These are phyloP conservation scores for Acromyrmex heyeri DNA, from an alignment of 1,140 invertebrate genomes.

Conservation along the genomic window DNA sequence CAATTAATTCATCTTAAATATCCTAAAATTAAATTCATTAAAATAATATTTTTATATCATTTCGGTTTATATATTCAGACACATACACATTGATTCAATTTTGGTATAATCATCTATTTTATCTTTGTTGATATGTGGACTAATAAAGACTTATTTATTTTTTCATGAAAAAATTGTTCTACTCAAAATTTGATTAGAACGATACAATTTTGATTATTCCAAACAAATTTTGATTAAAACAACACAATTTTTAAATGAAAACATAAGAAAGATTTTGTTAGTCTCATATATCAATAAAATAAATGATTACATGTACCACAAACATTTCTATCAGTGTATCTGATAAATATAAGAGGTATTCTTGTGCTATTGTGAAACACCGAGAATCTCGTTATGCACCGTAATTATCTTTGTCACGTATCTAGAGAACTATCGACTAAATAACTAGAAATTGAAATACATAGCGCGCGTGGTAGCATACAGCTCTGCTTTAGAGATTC, in stretches of 20 bases:
- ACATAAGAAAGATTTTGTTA: too few relatives aligned
- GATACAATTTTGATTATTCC: too few relatives aligned
- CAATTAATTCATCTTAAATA: background rate
- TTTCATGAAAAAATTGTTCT: too few relatives aligned
- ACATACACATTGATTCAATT: background rate
- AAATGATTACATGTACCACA: too few relatives aligned
- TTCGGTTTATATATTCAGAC: too few relatives aligned
- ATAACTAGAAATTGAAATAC: slow-evolving; percentile 14
- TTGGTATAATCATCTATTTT: too few relatives aligned
- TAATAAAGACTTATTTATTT: too few relatives aligned
- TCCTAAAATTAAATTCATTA: background rate
- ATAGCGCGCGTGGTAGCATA: background rate
- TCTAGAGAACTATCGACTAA: slow-evolving; percentile 16
- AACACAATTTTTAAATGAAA: too few relatives aligned
- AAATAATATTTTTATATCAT: background rate
- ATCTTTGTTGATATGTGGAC: too few relatives aligned
- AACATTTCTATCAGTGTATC: background rate
- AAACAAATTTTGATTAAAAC: too few relatives aligned
- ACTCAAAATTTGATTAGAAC: too few relatives aligned
- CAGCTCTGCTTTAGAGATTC: background rate
- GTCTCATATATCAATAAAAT: too few relatives aligned
- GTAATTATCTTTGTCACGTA: slow-evolving; percentile 17
- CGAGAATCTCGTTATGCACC: background rate
- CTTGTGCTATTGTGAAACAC: background rate
- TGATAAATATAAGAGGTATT: background rate